Evolutionary conservation across 2,888 invertebrate species (phyloP).

Genomic region (Drosophila rubida): DNA sequence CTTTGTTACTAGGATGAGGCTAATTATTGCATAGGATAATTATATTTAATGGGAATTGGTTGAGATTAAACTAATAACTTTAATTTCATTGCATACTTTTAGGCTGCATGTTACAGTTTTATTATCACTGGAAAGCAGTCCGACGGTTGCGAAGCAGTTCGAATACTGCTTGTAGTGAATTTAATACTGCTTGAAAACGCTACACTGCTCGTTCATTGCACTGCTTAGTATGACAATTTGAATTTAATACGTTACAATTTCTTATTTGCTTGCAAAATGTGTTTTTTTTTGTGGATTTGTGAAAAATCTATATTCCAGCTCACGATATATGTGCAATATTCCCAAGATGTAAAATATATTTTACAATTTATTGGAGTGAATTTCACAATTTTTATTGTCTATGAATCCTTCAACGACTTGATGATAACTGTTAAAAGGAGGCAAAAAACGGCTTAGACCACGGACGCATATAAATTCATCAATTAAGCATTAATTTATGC

Average conservation of each 20-base stretch:
- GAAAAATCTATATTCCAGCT: too few relatives aligned
- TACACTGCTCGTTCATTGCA: background rate
- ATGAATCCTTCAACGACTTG: background rate
- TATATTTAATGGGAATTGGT: too few relatives aligned
- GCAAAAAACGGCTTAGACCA: slow-evolving; percentile 14
- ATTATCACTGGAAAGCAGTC: background rate
- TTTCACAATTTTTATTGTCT: background rate
- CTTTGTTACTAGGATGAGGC: too few relatives aligned
- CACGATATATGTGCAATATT: too few relatives aligned
- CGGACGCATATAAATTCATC: slow-evolving; percentile 65
- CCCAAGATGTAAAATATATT: too few relatives aligned
- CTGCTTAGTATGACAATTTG: slow-evolving; percentile 1
- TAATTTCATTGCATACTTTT: slow-evolving; percentile 1
- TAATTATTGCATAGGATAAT: background rate
- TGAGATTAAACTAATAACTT: background rate
- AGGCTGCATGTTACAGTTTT: slow-evolving; percentile 6
- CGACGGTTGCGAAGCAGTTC: background rate
- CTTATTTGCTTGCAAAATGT: background rate
- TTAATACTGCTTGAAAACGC: slow-evolving; percentile 3
- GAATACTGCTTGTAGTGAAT: slow-evolving; percentile 11
- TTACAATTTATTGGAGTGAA: background rate
- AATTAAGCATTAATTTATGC: slow-evolving; percentile 76
- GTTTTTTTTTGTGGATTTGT: background rate
- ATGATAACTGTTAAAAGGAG: slow-evolving; percentile 10
- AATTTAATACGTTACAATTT: background rate